Base-by-base conservation (phyloP, 1,140 invertebrate genomes). In the Cydia pomonella region DNA sequence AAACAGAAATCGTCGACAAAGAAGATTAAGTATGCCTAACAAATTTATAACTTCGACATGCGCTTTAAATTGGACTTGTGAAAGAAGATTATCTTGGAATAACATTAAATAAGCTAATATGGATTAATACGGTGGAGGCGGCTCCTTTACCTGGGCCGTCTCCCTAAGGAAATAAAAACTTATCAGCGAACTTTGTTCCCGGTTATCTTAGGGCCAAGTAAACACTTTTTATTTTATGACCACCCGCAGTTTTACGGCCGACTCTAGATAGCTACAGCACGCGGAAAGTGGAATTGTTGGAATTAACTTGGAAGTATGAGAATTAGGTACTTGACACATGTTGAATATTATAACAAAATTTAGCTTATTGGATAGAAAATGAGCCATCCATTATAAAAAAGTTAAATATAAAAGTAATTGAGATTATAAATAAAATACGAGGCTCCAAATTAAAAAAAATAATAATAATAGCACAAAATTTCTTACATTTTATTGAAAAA, bases 161-260 rank as follows among this genome's bases (percentile, higher is more conserved):
- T 80, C 79, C 80, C 80, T 73, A 73, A 82, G 80, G 84, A 88
- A 87, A 90, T 90, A 91, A 91, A 91, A 91, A 88, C 82, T 91
- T 91, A 90, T 91, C 87, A 89, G 77, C 72, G 78, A 89, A 90
- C 85, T 90, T 89, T 90, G 84, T 86, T 80, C 84, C 79, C 82
- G 59, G 85, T 87, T 91, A 90, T 91, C 88, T 90, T 76, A 74
- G 80, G 82, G 82, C 79, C 83, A 83, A 91, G 87, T 86, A 90
- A 92, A 92, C 87, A 89, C 83, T 92, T 89, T 90, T 92, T 89
- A 88, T 88, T 91, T 91, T 89, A 89, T 84, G 87, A 80, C 82
- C 86, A 73, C 81, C 85, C 82, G 78, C 81, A 76, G 76, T 87
- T 88, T 88, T 87, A 82, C 77, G 47, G 74, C 50, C 66, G 33